phyloP scores from a whole-genome alignment of 2,113 vertebrate species.

The Gymnobelideus leadbeateri region DNA sequence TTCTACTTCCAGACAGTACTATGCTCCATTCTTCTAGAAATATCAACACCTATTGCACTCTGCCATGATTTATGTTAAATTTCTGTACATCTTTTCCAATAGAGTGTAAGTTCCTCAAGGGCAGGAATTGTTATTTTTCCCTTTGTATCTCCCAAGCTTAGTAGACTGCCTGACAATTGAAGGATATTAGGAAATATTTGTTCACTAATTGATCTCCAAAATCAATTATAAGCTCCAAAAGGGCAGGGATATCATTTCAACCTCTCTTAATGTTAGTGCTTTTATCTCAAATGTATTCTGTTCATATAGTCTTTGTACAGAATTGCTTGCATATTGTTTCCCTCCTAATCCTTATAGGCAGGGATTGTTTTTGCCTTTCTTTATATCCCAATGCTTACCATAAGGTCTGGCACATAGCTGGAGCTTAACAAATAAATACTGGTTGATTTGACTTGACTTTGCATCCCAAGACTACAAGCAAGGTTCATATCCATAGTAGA shows the following conservation, averaged over 20 bases:
- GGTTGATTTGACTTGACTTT: neutral
- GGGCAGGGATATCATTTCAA: neutral
- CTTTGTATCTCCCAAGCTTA: neutral
- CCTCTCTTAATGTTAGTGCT: neutral
- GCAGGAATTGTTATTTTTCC: neutral
- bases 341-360: neutral
- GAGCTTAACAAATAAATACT: neutral
- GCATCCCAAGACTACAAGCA: neutral
- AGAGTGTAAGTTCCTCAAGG: neutral
- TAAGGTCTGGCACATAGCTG: neutral
- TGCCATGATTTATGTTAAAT: neutral
- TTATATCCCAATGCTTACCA: neutral
- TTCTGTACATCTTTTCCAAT: neutral
- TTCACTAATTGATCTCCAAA: neutral
- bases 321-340: neutral
- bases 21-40: neutral
- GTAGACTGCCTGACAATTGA: neutral
- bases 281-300: neutral
- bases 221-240: neutral
- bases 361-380: neutral
- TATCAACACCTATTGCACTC: neutral
- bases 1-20: neutral
- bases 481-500: neutral
- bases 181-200: neutral
- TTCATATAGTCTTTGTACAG: neutral